Evolutionary conservation across 2,797 vertebrate species (phyloP), one percentile per base, ranked within the genome.

Genomic region (Chiroxiphia lanceolata): DNA sequence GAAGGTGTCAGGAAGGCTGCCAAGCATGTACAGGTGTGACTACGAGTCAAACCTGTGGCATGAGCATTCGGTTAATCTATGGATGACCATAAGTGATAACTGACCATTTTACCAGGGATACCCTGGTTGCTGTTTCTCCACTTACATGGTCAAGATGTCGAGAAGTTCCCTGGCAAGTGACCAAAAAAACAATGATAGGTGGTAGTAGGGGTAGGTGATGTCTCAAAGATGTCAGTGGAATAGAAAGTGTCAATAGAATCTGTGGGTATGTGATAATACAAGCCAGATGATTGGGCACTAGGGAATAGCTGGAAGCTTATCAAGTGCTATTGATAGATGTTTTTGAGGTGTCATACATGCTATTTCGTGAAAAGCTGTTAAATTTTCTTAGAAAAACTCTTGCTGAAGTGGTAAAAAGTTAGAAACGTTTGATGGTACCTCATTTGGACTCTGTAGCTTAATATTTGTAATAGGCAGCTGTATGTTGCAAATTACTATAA

Each of bases 151-250:
- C 38, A 56, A 40, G 31, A 17, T 6, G 4, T 67, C 36, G 85
- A 26, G 40, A 79, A 85, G 48, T 45, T 94, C 61, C 50, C 26
- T 76, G 48, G 26, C 25, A 81, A 80, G 51, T 50, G 53, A 26
- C 26, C 16, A 33, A 72, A 80, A 57, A 3, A 8, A 3, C 2
- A 27, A 16, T 25, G 56, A 44, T 63, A 38, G 23, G 64, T 33
- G 64, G 26, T 15, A 10, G 0, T 31, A 72, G 40, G 36, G 26
- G 31, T n/a, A 31, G 64, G 40, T 56, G 61, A 7, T 71, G 45
- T 60, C 59, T 83, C 0, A 0, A 50, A 76, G 71, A 36, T 4
- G 4, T 77, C 59, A 33, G 20, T 38, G n/a, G n/a, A n/a, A n/a
- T n/a, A n/a, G n/a, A n/a, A n/a, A n/a, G n/a, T n/a, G n/a, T 36